A percentile compares a stretch with the other conserved stretches of the same genome.
Conservation (phyloP, 2,797 vertebrate genomes). For the Sandelia bainsii region DNA sequence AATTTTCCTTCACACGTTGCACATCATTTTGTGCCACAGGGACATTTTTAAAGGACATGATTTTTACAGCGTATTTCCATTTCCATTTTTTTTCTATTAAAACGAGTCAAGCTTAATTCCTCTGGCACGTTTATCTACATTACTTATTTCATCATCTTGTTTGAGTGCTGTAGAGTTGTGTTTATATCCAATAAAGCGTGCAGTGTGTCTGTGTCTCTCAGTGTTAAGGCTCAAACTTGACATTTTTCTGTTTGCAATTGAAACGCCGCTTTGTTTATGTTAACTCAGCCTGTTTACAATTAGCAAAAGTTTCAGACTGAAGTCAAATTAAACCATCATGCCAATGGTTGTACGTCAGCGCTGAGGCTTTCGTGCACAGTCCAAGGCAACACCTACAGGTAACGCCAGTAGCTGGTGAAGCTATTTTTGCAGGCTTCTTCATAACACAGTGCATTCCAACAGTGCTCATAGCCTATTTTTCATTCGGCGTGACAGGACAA, state of each 20-base stretch:
- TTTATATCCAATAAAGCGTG: constrained; percentile 61
- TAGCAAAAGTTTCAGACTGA: constrained; percentile 34
- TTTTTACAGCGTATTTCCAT: constrained; percentile 49
- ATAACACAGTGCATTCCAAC: constrained; percentile 72
- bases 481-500: constrained; percentile 74
- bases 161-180: constrained; percentile 44
- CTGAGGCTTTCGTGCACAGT: constrained; percentile 9
- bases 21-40: constrained; percentile 19
- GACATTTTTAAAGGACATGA: constrained; percentile 21
- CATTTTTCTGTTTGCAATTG: constrained; percentile 52
- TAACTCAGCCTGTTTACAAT: constrained; percentile 31
- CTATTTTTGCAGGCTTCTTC: constrained; percentile 61
- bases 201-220: constrained; percentile 54
- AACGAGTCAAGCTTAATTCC: constrained; percentile 31
- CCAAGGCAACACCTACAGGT: constrained; percentile 42
- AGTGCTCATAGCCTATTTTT: constrained; percentile 64
- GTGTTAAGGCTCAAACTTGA: constrained; percentile 36
- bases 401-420: constrained; percentile 12
- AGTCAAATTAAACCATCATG: constrained; percentile 40
- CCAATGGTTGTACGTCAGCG: constrained; percentile 15
- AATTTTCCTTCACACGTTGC: constrained; percentile 61
- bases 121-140: constrained; percentile 48
- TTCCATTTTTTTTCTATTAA: constrained; percentile 32
- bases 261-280: constrained; percentile 48
- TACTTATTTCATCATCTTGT: constrained; percentile 63